Conservation (phyloP, 1,140 invertebrate genomes). For the Zaprionus nigranus region DNA sequence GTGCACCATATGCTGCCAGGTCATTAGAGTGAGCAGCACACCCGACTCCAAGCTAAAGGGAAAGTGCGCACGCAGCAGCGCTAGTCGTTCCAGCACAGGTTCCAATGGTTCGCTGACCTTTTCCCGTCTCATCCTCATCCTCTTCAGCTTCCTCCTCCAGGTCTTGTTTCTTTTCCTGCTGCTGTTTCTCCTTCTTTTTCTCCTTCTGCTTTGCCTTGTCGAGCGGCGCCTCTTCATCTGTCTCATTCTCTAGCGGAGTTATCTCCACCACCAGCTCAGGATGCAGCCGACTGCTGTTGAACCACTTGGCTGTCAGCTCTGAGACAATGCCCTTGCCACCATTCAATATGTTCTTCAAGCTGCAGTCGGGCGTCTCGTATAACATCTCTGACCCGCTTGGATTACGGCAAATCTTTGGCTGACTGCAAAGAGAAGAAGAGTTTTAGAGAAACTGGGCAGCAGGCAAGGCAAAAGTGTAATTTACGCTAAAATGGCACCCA, state of each 20-base stretch:
- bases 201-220: constrained; percentile 29
- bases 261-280: constrained; percentile 85
- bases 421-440: constrained; percentile 34
- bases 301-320: constrained; percentile 93
- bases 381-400: constrained; percentile 85
- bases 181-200: not conserved
- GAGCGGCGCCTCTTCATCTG: constrained; percentile 41
- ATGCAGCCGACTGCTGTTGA: constrained; percentile 89
- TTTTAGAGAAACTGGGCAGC: not conserved
- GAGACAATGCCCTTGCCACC: constrained; percentile 94
- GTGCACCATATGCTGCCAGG: constrained; percentile 94
- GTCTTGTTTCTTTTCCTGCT: not conserved
- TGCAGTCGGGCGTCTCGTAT: constrained; percentile 88
- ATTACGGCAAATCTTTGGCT: constrained; percentile 55
- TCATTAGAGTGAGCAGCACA: constrained; percentile 92
- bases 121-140: constrained; percentile 9
- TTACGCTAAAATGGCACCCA: constrained; percentile 89
- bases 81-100: constrained; percentile 86
- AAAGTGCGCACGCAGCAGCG: constrained; percentile 90
- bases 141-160: constrained; percentile 29
- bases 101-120: constrained; percentile 63
- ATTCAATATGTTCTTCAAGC: constrained; percentile 90
- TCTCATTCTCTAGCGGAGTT: constrained; percentile 50
- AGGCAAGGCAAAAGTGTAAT: not conserved
- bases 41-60: constrained; percentile 93